Conservation (phyloP, 92 coral and sea anemone genomes). For the Scolanthus callimorphus region DNA sequence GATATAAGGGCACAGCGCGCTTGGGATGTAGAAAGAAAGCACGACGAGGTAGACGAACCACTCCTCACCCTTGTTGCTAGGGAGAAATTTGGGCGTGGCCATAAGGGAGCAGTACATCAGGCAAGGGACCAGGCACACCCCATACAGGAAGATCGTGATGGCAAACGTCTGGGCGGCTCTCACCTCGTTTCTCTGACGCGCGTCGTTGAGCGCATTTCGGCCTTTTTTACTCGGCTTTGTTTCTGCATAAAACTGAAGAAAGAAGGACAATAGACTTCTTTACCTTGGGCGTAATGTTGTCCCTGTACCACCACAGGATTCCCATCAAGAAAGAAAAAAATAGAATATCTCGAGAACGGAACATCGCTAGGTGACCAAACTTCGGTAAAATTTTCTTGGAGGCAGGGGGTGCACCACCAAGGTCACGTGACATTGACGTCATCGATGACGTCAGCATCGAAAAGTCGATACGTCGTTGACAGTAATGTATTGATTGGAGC, state of each 20-base stretch:
- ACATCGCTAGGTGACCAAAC: too few relatives aligned
- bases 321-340: too few relatives aligned
- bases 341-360: too few relatives aligned
- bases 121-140: background rate
- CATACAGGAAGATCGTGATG: background rate
- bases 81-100: background rate
- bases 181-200: slow-evolving; percentile 3
- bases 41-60: slow-evolving; percentile 7
- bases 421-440: too few relatives aligned
- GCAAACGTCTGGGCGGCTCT: background rate
- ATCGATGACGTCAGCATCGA: too few relatives aligned
- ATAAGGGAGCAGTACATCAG: slow-evolving; percentile 3
- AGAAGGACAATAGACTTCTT: too few relatives aligned
- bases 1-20: slow-evolving; percentile 5
- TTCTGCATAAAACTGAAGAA: background rate
- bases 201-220: background rate
- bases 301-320: too few relatives aligned
- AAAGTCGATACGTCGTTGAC: too few relatives aligned
- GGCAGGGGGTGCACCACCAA: too few relatives aligned
- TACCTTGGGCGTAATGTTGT: too few relatives aligned
- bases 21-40: slow-evolving; percentile 1
- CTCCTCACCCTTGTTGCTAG: background rate
- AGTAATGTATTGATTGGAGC: too few relatives aligned
- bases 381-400: too few relatives aligned
- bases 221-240: background rate